phyloP scores from a whole-genome alignment of 2,797 vertebrate genomes.

The Hyperoplus lanceolatus region DNA sequence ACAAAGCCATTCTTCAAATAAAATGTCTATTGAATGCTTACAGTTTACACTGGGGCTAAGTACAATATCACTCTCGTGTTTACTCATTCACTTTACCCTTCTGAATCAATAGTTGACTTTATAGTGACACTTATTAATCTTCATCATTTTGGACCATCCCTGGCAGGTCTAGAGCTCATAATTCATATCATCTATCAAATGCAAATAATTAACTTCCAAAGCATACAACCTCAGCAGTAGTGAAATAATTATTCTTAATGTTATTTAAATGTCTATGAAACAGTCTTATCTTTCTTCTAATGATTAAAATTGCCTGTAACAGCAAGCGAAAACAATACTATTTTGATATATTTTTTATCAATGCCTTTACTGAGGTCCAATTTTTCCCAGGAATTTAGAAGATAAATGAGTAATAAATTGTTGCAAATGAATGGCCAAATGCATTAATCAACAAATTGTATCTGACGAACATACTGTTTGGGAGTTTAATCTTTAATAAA shows the following conservation, averaged over 20 bases:
- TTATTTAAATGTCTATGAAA: too few species aligned
- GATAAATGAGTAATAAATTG: too few species aligned
- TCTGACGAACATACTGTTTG: neutral
- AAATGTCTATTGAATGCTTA: conserved; percentile 28
- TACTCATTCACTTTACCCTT: neutral
- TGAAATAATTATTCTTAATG: neutral
- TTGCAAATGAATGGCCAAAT: neutral
- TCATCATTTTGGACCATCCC: conserved; percentile 1
- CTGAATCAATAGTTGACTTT: conserved; percentile 10
- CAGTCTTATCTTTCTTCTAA: too few species aligned
- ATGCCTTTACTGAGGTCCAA: too few species aligned
- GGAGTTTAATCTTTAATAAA: neutral
- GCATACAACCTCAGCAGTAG: neutral
- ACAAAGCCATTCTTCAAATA: conserved; percentile 32
- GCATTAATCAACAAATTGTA: too few species aligned
- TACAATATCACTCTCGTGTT: conserved; percentile 21
- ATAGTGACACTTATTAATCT: conserved; percentile 1
- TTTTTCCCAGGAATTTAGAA: neutral
- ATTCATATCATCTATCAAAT: neutral
- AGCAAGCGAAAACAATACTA: too few species aligned
- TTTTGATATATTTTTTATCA: too few species aligned
- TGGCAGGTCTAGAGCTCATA: neutral
- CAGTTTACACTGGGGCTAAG: conserved; percentile 31
- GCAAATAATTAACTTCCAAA: neutral
- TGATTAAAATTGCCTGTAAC: too few species aligned